Conservation (phyloP, 1,140 invertebrate species). For the Anoplolepis gracilipes region DNA sequence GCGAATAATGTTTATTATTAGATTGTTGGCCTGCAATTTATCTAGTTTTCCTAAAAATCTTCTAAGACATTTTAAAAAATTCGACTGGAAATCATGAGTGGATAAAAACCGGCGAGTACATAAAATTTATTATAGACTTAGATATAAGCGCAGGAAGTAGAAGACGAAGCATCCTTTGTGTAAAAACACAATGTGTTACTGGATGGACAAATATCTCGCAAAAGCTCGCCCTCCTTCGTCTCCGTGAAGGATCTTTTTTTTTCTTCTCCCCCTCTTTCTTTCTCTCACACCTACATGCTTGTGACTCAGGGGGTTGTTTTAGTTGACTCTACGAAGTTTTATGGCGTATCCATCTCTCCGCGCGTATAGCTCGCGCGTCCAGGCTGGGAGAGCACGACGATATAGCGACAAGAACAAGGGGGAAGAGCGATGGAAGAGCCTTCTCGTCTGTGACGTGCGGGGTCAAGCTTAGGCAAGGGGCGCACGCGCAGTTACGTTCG, state of each 20-base stretch:
- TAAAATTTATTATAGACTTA: slow-evolving; percentile 9
- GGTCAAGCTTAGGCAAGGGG: slow-evolving; percentile 79
- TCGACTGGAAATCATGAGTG: neutral
- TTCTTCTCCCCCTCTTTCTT: neutral
- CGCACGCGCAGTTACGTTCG: slow-evolving; percentile 83
- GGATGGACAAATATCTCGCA: slow-evolving; percentile 22
- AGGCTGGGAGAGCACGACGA: slow-evolving; percentile 7
- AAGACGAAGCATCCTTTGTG: slow-evolving; percentile 26
- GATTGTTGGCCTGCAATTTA: slow-evolving; percentile 3
- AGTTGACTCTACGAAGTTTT: slow-evolving; percentile 75
- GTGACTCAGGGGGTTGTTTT: slow-evolving; percentile 73
- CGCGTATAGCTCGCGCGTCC: slow-evolving; percentile 27
- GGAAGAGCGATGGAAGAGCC: slow-evolving; percentile 54
- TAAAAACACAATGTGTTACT: slow-evolving; percentile 23
- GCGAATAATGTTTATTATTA: neutral
- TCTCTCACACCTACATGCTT: slow-evolving; percentile 56
- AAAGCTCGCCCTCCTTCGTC: slow-evolving; percentile 2
- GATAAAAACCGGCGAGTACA: neutral
- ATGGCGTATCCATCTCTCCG: slow-evolving; percentile 77
- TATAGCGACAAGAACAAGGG: slow-evolving; percentile 48
- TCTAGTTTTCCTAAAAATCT: neutral
- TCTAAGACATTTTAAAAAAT: neutral
- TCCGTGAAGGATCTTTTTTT: neutral
- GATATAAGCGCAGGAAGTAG: neutral
- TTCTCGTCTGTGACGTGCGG: slow-evolving; percentile 72